These are phyloP conservation scores for Elephas maximus DNA, from an alignment of 2,113 vertebrate species.

Conservation along the genomic window DNA sequence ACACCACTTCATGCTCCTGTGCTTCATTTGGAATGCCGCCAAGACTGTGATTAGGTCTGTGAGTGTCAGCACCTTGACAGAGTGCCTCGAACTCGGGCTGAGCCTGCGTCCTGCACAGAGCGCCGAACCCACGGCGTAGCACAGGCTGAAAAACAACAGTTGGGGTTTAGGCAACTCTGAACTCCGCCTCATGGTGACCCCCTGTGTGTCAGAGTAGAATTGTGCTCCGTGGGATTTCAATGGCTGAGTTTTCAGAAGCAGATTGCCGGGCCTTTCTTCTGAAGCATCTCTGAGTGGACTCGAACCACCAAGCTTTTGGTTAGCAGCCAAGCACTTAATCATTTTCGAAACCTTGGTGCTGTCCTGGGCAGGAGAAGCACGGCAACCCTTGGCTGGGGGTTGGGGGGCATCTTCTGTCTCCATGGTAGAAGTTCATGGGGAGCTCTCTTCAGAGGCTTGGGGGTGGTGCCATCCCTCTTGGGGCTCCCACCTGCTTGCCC, in stretches of 20 bases:
- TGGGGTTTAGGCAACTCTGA: accelerated
- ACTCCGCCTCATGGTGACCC: neutral
- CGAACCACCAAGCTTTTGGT: neutral
- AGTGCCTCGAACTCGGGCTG: neutral
- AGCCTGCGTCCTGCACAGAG: neutral
- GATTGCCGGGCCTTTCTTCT: neutral
- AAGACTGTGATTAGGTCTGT: neutral
- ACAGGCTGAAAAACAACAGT: neutral
- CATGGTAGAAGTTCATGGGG: neutral
- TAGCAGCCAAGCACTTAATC: neutral
- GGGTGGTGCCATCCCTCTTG: neutral
- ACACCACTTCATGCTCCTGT: neutral
- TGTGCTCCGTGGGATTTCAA: neutral
- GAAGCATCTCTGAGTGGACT: neutral
- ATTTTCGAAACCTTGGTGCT: neutral
- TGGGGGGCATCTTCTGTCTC: neutral
- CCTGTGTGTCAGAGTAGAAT: neutral
- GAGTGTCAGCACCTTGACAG: no score
- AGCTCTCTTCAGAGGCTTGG: neutral
- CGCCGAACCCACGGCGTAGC: neutral
- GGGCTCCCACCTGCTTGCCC: neutral
- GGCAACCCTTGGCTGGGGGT: neutral
- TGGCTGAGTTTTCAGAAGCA: neutral
- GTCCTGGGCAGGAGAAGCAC: neutral
- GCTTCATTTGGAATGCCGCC: neutral